These are phyloP conservation scores for Oryzaephilus surinamensis DNA, from an alignment of 1,140 invertebrate species.

Conservation along the genomic window DNA sequence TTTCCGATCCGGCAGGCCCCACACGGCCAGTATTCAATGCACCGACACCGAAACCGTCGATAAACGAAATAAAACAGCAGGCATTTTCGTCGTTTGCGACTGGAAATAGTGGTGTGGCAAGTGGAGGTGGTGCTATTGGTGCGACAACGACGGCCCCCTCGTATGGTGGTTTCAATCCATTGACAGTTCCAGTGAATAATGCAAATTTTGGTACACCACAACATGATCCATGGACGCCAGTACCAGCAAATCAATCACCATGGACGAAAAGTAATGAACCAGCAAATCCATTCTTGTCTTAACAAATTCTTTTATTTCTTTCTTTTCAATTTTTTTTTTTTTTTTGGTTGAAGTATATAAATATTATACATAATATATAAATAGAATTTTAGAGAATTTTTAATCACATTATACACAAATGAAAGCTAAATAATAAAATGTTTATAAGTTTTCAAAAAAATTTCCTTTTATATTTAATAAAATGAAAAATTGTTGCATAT, in stretches of 20 bases:
- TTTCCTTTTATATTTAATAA: too few species aligned
- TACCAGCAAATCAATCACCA: conserved; percentile 19
- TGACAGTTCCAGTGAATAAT: too few species aligned
- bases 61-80: conserved; percentile 45
- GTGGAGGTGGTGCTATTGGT: background rate
- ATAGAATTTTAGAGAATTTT: too few species aligned
- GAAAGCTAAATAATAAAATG: too few species aligned
- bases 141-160: conserved; percentile 8
- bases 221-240: conserved; percentile 33
- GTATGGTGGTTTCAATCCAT: conserved; percentile 9
- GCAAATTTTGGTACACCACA: conserved; percentile 1
- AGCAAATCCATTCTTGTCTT: conserved; percentile 35
- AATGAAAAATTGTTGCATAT: too few species aligned
- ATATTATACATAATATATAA: too few species aligned
- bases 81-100: conserved; percentile 32
- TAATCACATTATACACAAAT: too few species aligned
- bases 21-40: conserved; percentile 30
- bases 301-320: conserved; percentile 13
- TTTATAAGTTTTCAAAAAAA: too few species aligned
- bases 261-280: conserved; percentile 31
- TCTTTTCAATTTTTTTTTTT: too few species aligned
- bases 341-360: too few species aligned
- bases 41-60: conserved; percentile 37
- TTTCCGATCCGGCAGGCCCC: conserved; percentile 30
- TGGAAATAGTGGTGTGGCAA: background rate